Evolutionary conservation across 1,140 invertebrate species (phyloP), one percentile per base, ranked within the genome.

Genomic region (Hypsibius dujardini): DNA sequence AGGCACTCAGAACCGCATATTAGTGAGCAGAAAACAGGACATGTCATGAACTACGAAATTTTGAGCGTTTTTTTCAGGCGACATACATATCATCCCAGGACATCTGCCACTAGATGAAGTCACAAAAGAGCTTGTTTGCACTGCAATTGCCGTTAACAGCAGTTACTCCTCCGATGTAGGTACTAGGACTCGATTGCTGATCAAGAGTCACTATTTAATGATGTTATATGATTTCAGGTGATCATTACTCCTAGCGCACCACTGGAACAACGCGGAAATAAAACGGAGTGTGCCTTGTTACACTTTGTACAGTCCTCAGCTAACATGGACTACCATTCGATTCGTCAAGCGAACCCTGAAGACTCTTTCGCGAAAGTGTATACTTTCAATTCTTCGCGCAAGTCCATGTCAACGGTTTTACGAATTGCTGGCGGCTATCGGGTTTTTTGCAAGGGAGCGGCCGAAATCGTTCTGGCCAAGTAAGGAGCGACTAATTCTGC

Each of bases 381-480:
- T 72, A 78, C 77, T 15, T 78, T 78, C 74, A 78, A 79, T 72
- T 79, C 78, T 14, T 75, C 73, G 7, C 75, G 77, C 46, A 78
- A 78, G 72, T 78, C 76, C 62, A 77, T 77, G 77, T 77, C 77
- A 70, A 77, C 76, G 67, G 75, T 76, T 50, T 74, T 79, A 1
- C 60, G 3, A 46, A 70, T 70, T 28, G 12, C 70, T 28, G 75
- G 74, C 46, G 78, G 77, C 45, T 78, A 75, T 69, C 70, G 77
- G 67, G 72, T 78, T 56, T 79, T 78, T 72, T 75, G 75, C 7
- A 78, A 78, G 72, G 77, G 77, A 69, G 77, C 77, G 50, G 79
- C 77, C n/a, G 77, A 78, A 73, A 78, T 79, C 15, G 77, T 78
- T 71, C 71, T 78, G 7, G 15, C 47, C 47, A 60, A 70, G 70